Evolutionary conservation across 2,888 invertebrate species (phyloP).

Genomic region (Idaea aversata): DNA sequence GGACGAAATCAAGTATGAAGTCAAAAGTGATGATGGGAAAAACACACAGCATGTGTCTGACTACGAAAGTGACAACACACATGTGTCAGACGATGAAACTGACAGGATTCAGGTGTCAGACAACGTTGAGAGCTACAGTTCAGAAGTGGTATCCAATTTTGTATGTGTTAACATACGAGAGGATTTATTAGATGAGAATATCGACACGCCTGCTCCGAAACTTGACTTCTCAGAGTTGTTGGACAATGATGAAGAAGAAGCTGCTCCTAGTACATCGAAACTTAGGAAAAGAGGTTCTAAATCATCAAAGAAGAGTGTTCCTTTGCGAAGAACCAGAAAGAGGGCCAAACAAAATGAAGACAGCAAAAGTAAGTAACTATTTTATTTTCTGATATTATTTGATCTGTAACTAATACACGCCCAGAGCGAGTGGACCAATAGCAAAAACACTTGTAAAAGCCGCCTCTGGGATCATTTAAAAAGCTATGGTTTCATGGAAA

Average conservation of each 20-base stretch:
- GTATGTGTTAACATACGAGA: not conserved
- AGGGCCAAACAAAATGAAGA: not conserved
- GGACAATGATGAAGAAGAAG: not conserved
- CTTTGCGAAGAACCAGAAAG: not conserved
- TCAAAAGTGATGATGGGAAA: not conserved
- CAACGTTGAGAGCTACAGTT: not conserved
- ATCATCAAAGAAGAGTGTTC: not conserved
- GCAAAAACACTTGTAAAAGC: too few species aligned
- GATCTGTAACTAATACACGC: too few species aligned
- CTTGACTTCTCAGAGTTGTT: not conserved
- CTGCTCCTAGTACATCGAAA: not conserved
- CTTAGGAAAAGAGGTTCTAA: not conserved
- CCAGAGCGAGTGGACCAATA: too few species aligned
- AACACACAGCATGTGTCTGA: too few species aligned
- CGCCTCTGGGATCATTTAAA: too few species aligned
- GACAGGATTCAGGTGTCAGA: not conserved
- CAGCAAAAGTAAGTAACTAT: not conserved
- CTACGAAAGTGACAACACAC: not conserved
- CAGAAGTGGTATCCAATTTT: not conserved
- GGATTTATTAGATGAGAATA: not conserved
- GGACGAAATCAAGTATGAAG: not conserved
- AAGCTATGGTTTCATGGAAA: too few species aligned
- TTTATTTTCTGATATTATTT: too few species aligned
- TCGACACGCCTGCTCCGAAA: not conserved
- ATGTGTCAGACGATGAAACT: not conserved